Evolutionary conservation across 2,797 vertebrate species (phyloP), one percentile per base, ranked within the genome.

Genomic region (Cirrhinus molitorella): DNA sequence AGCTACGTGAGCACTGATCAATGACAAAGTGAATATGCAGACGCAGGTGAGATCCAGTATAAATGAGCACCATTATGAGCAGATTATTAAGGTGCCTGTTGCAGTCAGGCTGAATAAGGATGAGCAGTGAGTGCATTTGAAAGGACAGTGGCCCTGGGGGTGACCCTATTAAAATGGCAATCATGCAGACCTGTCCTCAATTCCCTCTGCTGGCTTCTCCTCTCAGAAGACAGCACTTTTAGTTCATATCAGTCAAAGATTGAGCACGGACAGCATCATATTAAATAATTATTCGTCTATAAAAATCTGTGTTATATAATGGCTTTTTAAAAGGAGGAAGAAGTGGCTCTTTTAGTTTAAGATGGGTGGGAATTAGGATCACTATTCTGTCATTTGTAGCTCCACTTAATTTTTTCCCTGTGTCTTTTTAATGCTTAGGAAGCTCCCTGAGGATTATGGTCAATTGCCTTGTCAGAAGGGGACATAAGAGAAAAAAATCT

Each of bases 141-240:
- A 77, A 55, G 65, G 73, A 77, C 81, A 83, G 73, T 83, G 63
- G 65, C 81, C 61, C 71, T 75, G 12, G 63, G 34, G 63, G 49
- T 76, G 49, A 83, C 81, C 61, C 63, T 76, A 68, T 83, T 83
- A 83, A 47, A 83, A 76, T 51, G 53, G 81, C 81, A 77, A 83
- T 83, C 81, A 70, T 70, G 51, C 73, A 59, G 53, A 59, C 59
- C 73, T 83, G 81, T 61, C 63, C 51, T 83, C 81, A 59, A 28
- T 45, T 59, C 23, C 61, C 49, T 57, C 49, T 59, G 72, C 47
- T 55, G 23, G 19, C 53, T 47, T n/a, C 61, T 37, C 23, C 37
- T 25, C 13, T 55, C 61, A 82, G 71, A 55, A 37, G 57, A 74
- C 51, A 82, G 55, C n/a, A 28, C 45, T 49, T 83, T 53, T 53